phyloP scores from a whole-genome alignment of 2,113 vertebrate species.

The Myotis lucifugus region DNA sequence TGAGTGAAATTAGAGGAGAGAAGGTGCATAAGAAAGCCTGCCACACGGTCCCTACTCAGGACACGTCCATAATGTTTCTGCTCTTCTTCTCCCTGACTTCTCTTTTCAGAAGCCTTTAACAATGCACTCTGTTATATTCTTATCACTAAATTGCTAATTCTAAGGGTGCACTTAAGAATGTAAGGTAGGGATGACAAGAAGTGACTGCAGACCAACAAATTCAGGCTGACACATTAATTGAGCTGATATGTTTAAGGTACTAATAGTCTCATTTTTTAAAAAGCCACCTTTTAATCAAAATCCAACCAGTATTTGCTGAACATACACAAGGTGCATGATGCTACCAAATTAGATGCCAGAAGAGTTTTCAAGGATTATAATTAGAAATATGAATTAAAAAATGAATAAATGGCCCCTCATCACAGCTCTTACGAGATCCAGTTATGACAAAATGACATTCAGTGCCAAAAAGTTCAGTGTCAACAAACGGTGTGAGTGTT shows the following conservation, averaged over 20 bases:
- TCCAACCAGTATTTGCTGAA: conserved; percentile 37
- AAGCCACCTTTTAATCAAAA: conserved; percentile 65
- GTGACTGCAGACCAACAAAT: conserved; percentile 4
- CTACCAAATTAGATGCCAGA: neutral
- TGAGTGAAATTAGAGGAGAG: neutral
- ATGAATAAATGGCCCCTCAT: conserved; percentile 27
- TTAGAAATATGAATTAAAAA: conserved; percentile 52
- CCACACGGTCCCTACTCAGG: accelerated
- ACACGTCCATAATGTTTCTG: neutral
- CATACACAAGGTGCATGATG: neutral
- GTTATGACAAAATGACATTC: conserved; percentile 8
- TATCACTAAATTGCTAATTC: conserved; percentile 37
- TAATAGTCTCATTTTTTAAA: conserved; percentile 28
- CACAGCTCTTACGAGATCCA: neutral
- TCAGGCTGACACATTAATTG: conserved; percentile 28
- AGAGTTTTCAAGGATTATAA: conserved; percentile 39
- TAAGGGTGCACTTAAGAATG: neutral
- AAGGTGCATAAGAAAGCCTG: accelerated
- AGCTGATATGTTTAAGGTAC: conserved; percentile 45
- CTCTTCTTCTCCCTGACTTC: neutral
- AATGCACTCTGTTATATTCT: neutral
- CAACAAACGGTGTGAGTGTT: neutral
- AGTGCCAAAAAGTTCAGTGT: neutral
- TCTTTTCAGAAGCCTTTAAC: conserved; percentile 6
- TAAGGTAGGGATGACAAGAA: neutral